Evolutionary conservation across 2,888 invertebrate genomes (phyloP), one percentile per base, ranked within the genome.

Genomic region (Drosophila paucipuncta): DNA sequence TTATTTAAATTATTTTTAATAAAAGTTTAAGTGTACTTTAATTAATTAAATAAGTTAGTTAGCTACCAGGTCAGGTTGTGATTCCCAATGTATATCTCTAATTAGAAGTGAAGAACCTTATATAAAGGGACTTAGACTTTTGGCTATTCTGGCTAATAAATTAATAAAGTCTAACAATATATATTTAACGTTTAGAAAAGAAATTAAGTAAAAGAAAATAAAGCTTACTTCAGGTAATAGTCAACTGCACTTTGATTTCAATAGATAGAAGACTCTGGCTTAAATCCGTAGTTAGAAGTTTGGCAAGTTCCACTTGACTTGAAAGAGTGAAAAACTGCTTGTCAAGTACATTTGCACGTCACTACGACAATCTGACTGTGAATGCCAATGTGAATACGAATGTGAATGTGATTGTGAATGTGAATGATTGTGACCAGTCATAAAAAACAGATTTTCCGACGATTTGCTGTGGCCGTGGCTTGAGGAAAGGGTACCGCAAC

Each of bases 301-400:
- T 66, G 66, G 53, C 25, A 62, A 65, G 61, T 55, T 62, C n/a
- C 37, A 53, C 47, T 71, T 61, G 54, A 71, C n/a, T 43, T 33
- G 22, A 30, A 68, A 50, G 41, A 47, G 69, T 69, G 63, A 60
- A 64, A 70, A 73, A 55, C 30, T 39, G 59, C 11, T 69, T 81
- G 77, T 81, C 74, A 75, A 76, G 81, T 83, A 83, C 83, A 88
- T 85, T 87, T 83, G 80, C 89, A 89, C 82, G 76, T 83, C 85
- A 77, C 78, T 62, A 54, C 39, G 68, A 63, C 63, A 55, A 72
- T 65, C 37, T 6, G 49, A 55, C 13, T 55, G 22, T n/a, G 62
- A 59, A 57, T 65, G 59, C 25, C 68, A 60, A 31, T 55, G 43
- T 6, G 54, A 49, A 50, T 70, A 54, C 33, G 68, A 49, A 18